Evolutionary conservation across 1,140 invertebrate genomes (phyloP).

Genomic region (Battus philenor): DNA sequence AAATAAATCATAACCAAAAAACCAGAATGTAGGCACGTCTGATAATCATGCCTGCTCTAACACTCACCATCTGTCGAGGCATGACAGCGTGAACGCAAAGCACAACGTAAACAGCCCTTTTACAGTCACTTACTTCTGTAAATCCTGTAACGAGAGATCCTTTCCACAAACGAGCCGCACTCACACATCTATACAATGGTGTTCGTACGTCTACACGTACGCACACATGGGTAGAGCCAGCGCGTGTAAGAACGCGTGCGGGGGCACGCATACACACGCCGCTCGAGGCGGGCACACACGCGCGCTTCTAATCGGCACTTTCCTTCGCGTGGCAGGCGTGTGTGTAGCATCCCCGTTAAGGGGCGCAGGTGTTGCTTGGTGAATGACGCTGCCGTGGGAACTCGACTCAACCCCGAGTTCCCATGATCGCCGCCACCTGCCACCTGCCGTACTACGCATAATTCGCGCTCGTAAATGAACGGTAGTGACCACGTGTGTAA

Average conservation of each 20-base stretch:
- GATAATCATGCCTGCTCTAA: too few species aligned
- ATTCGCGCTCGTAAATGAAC: constrained; percentile 74
- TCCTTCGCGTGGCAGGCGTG: constrained; percentile 67
- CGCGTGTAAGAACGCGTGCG: constrained; percentile 15
- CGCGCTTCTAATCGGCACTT: constrained; percentile 53
- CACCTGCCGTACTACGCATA: constrained; percentile 73
- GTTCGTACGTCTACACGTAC: constrained; percentile 10
- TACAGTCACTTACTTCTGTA: constrained; percentile 36
- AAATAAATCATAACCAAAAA: too few species aligned
- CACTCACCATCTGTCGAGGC: constrained; percentile 23
- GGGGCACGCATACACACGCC: constrained; percentile 33
- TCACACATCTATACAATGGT: constrained; percentile 11
- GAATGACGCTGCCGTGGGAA: constrained; percentile 71
- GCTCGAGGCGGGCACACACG: constrained; percentile 29
- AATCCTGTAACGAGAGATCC: constrained; percentile 32
- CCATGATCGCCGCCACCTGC: constrained; percentile 58
- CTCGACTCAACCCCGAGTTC: constrained; percentile 62
- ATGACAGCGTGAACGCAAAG: constrained; percentile 21
- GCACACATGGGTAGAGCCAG: constrained; percentile 12
- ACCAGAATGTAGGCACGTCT: too few species aligned
- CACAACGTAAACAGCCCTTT: constrained; percentile 40
- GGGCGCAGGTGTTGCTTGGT: constrained; percentile 62
- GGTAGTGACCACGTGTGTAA: constrained; percentile 72
- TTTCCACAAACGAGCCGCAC: constrained; percentile 24
- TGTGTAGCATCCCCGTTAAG: constrained; percentile 66